Evolutionary conservation across 2,888 invertebrate species (phyloP).

Genomic region (Xestia rhomboidea): DNA sequence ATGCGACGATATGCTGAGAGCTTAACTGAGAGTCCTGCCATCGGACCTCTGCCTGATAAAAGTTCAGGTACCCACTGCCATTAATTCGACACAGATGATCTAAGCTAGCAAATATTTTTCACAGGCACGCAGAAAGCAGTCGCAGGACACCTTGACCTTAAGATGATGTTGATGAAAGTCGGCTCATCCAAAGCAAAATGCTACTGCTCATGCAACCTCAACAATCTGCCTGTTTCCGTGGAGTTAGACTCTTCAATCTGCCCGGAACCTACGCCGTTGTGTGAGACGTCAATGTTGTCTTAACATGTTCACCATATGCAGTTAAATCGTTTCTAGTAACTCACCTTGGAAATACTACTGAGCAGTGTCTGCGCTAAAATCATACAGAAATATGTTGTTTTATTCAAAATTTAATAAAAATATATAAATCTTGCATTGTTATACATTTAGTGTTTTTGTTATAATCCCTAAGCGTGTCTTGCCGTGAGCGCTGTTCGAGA

Average conservation of each 20-base stretch:
- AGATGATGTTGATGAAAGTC: conserved; percentile 4
- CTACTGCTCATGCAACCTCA: conserved; percentile 36
- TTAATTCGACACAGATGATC: neutral
- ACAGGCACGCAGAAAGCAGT: conserved; percentile 10
- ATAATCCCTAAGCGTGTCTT: neutral
- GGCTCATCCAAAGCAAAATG: conserved; percentile 13
- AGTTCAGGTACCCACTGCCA: neutral
- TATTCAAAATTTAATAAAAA: conserved; percentile 5
- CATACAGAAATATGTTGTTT: conserved; percentile 9
- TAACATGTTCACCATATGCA: neutral
- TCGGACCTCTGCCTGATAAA: neutral
- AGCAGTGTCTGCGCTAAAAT: neutral
- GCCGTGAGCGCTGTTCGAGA: neutral
- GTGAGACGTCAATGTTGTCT: neutral
- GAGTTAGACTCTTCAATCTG: neutral
- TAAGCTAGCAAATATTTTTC: conserved; percentile 6
- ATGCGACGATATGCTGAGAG: neutral
- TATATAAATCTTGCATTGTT: conserved; percentile 8
- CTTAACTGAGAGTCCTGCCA: no score
- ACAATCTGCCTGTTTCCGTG: conserved; percentile 21
- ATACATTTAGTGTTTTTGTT: neutral
- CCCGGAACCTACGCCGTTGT: neutral
- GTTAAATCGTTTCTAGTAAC: neutral
- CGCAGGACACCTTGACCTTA: conserved; percentile 8
- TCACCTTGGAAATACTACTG: neutral